Evolutionary conservation across 2,888 invertebrate genomes (phyloP).

Genomic region (Tipula unca): DNA sequence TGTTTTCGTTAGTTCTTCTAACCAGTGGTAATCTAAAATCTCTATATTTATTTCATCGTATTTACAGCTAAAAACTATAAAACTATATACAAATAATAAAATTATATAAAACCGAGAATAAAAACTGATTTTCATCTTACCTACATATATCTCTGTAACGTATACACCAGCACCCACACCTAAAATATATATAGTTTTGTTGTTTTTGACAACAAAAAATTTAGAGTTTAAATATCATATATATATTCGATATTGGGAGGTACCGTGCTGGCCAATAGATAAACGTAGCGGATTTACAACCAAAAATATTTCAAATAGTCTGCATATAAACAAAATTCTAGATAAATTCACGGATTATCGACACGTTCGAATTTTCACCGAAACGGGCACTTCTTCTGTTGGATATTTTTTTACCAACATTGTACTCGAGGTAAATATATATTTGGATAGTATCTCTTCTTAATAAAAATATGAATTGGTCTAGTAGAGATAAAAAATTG

Average conservation of each 20-base stretch:
- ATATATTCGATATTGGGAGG: neutral
- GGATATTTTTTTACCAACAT: neutral
- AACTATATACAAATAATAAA: neutral
- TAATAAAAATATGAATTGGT: constrained; percentile 2
- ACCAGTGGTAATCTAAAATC: neutral
- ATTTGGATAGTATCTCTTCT: neutral
- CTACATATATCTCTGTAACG: neutral
- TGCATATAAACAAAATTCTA: neutral
- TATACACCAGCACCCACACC: neutral
- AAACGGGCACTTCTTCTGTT: neutral
- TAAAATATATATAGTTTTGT: neutral
- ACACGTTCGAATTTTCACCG: neutral
- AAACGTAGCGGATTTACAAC: neutral
- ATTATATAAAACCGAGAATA: neutral
- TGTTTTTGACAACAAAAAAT: neutral
- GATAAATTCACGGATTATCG: neutral
- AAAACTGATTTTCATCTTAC: neutral
- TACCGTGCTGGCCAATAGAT: neutral
- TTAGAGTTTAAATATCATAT: neutral
- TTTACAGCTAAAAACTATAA: neutral
- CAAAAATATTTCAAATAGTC: neutral
- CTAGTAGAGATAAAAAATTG: neutral
- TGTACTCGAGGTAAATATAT: neutral
- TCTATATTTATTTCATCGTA: neutral
- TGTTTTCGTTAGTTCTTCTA: neutral